These are phyloP conservation scores for Archips xylosteana DNA, from an alignment of 2,888 invertebrate species.

Conservation along the genomic window DNA sequence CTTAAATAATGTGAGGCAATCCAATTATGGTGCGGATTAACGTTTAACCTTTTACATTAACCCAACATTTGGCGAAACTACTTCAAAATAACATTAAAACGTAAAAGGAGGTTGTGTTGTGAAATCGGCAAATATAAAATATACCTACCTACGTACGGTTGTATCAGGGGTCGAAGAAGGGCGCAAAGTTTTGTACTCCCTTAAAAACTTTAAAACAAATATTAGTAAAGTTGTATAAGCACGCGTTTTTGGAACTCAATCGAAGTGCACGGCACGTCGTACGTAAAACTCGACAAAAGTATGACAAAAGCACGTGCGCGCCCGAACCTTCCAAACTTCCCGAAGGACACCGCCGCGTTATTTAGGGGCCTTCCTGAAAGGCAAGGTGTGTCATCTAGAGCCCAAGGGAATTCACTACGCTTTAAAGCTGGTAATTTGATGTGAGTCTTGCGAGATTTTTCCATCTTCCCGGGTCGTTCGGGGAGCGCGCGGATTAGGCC, in stretches of 20 bases:
- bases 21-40: conserved; percentile 27
- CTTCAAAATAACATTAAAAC: conserved; percentile 27
- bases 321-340: conserved; percentile 79
- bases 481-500: conserved; percentile 80
- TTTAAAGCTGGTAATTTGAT: conserved; percentile 85
- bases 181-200: conserved; percentile 48
- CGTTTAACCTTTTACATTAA: conserved; percentile 16
- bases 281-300: conserved; percentile 80
- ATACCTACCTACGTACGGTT: not conserved
- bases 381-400: conserved; percentile 78
- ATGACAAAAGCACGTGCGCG: conserved; percentile 82
- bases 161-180: conserved; percentile 27
- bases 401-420: conserved; percentile 79
- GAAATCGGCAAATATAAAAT: conserved; percentile 27
- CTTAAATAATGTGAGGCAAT: conserved; percentile 28
- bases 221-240: conserved; percentile 68
- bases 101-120: conserved; percentile 17
- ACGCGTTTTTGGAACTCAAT: conserved; percentile 74
- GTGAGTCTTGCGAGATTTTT: conserved; percentile 83
- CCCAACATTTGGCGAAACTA: conserved; percentile 22
- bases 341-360: conserved; percentile 79
- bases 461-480: conserved; percentile 79
- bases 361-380: conserved; percentile 80
- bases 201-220: conserved; percentile 69
- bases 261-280: conserved; percentile 80